phyloP scores from a whole-genome alignment of 64 coral and sea anemone genomes.

The Platygyra sinensis region DNA sequence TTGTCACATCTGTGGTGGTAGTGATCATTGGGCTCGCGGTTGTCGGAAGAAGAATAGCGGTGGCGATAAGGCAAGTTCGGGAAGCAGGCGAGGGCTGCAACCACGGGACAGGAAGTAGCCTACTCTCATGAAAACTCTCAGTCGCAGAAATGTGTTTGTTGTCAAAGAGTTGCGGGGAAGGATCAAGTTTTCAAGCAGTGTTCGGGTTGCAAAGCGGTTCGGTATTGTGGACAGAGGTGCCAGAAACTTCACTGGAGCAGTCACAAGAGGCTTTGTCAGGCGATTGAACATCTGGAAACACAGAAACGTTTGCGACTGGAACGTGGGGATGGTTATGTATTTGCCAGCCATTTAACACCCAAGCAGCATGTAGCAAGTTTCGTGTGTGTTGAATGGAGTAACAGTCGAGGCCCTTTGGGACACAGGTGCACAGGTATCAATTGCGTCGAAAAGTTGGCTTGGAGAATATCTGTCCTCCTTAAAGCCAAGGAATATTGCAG shows the following conservation, averaged over 20 bases:
- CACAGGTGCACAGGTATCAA: conserved; percentile 43
- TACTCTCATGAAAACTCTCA: background rate
- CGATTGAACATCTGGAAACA: too few species aligned
- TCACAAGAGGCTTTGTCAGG: too few species aligned
- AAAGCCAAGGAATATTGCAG: too few species aligned
- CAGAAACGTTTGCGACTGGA: too few species aligned
- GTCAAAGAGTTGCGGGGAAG: conserved; percentile 18
- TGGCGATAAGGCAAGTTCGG: background rate
- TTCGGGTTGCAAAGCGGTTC: background rate
- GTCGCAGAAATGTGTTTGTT: conserved; percentile 38
- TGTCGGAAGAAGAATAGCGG: too few species aligned
- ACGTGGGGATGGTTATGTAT: conserved; percentile 32
- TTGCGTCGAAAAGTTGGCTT: too few species aligned
- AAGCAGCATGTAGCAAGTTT: conserved; percentile 38
- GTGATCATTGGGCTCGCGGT: too few species aligned
- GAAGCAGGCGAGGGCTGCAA: conserved; percentile 38
- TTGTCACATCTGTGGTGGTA: conserved; percentile 68
- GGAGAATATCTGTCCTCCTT: background rate
- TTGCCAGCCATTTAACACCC: conserved; percentile 43
- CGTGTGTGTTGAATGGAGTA: background rate
- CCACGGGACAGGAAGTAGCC: too few species aligned
- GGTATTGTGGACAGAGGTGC: too few species aligned
- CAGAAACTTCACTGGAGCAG: too few species aligned
- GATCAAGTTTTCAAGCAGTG: too few species aligned
- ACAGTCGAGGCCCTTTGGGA: conserved; percentile 35